Base-by-base conservation (phyloP, 2,888 invertebrate genomes). In the Lacanobia oleracea region DNA sequence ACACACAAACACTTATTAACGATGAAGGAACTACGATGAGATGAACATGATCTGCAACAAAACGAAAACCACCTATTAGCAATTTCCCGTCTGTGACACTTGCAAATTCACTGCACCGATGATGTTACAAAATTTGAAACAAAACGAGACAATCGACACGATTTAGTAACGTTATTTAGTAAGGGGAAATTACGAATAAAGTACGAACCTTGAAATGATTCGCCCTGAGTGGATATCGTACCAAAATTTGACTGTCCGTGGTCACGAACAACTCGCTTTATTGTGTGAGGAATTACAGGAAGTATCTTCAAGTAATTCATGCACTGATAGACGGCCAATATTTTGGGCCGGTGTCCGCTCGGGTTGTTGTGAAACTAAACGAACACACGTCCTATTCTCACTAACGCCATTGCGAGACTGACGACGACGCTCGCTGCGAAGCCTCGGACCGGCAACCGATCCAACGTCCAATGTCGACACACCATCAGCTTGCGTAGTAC, bases 261-360 rank as follows among this genome's bases (percentile, higher is more conserved):
- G 84, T 93, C 90, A 91, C 93, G 93, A 92, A 90, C 88, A 88
- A 86, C 88, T 92, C 91, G 93, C 89, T 92, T 88, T 90, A 76
- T 89, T 89, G 84, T 89, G 90, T 90, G 89, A 85, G 77, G 94
- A 94, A 95, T 95, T 94, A 95, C 94, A 89, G 90, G 93, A 95
- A 93, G 85, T 87, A 81, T 91, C 89, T 93, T 91, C 94, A 87
- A 89, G 94, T 95, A 96, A 95, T 94, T 95, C 94, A 90, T 92
- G 90, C 94, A 94, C 93, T 91, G 89, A 90, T 93, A 93, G 95
- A 96, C 96, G 95, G 93, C 95, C 96, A 96, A 96, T 95, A 95
- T 96, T 96, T 96, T 96, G 96, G 96, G 96, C 95, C 96, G 96
- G 96, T 96, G 96, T 96, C 96, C 96, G 96, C 96, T 96, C 96